Conservation (phyloP, 2,113 vertebrate genomes). For the Furnarius figulus region DNA sequence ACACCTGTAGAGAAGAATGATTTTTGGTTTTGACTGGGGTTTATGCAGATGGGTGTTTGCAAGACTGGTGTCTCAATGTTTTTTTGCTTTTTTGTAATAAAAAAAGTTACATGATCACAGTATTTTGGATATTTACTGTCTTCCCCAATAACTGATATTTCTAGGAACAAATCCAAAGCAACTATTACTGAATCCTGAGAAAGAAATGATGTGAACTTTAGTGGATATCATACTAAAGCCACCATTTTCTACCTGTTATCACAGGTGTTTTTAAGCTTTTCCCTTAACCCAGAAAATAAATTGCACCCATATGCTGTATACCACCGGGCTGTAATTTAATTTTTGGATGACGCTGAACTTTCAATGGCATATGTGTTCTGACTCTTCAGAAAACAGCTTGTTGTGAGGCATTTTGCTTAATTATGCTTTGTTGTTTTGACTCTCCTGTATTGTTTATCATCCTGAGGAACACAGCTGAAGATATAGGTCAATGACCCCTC, state of each 20-base stretch:
- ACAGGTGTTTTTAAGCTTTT: background rate
- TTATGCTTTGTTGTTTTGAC: background rate
- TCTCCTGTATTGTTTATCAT: background rate
- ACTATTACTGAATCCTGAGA: background rate
- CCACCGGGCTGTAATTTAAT: background rate
- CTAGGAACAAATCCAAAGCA: background rate
- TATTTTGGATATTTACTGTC: background rate
- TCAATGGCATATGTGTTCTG: background rate
- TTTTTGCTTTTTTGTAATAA: background rate
- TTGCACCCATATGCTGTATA: background rate
- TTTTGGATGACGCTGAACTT: constrained; percentile 3
- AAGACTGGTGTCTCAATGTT: background rate
- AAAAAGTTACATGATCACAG: background rate
- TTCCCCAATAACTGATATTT: background rate
- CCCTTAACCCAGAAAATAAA: constrained; percentile 8
- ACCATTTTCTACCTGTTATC: background rate
- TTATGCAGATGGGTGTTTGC: background rate
- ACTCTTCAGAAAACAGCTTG: background rate
- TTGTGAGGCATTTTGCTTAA: constrained; percentile 18
- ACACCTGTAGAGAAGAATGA: background rate
- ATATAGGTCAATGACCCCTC: background rate
- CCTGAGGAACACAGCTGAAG: background rate
- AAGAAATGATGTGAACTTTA: background rate
- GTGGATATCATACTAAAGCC: background rate
- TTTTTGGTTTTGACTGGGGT: background rate